Percentiles rank a stretch among this genome's conserved stretches.
phyloP scores from a whole-genome alignment of 2,797 vertebrate genomes.

The Dendrocincla fuliginosa region DNA sequence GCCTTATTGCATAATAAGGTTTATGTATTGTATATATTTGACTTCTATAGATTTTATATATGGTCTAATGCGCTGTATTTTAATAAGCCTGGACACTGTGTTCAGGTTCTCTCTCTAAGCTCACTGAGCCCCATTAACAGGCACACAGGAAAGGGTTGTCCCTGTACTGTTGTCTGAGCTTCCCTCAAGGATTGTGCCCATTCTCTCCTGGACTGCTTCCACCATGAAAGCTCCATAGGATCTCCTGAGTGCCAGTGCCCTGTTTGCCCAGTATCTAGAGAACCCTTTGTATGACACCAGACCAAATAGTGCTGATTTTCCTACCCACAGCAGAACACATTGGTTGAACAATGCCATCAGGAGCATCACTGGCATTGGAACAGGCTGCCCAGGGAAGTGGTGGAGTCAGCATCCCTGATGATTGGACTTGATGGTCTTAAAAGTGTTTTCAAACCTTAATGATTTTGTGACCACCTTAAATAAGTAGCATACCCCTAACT shows the following conservation, averaged over 20 bases:
- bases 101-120: not conserved
- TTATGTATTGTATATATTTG: not conserved
- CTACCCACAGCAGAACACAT: fast-evolving
- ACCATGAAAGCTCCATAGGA: not conserved
- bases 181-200: not conserved
- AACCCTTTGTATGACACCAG: not conserved
- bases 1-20: not conserved
- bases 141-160: fast-evolving
- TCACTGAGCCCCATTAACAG: not conserved
- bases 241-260: not conserved
- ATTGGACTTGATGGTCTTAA: not conserved
- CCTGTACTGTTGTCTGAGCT: not conserved
- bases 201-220: not conserved
- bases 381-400: not conserved
- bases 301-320: not conserved
- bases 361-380: not conserved
- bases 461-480: not conserved
- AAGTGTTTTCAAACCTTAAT: not conserved
- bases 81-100: not conserved
- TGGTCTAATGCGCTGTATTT: not conserved
- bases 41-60: not conserved
- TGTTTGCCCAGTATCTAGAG: not conserved
- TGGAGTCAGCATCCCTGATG: not conserved
- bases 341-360: not conserved
- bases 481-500: not conserved